Base-by-base conservation (phyloP, 2,797 vertebrate genomes). In the Kryptolebias ocellatus region DNA sequence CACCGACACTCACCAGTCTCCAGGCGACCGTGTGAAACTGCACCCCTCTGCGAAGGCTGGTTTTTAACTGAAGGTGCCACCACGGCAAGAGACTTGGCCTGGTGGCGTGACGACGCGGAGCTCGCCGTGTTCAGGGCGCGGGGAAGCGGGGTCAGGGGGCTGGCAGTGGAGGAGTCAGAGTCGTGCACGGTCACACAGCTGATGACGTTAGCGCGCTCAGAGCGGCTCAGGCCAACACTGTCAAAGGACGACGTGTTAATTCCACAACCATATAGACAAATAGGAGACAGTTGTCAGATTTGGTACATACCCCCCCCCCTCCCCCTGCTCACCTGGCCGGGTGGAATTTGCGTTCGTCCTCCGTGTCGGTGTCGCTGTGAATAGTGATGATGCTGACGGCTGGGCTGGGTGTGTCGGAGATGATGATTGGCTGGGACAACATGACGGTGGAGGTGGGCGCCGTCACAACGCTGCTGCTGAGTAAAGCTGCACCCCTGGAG, bases 181-280 rank as follows among this genome's bases (percentile, higher is more conserved):
- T 99, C 98, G 3, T 98, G 98, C 63, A 99, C 96, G 0, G 98
- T 99, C 70, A 99, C 96, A 17, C 98, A 99, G 93, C 97, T 99
- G 94, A 99, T 98, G 46, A 99, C 98, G 2, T 99, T 98, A 20
- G 97, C 95, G 79, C 98, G 94, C 80, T 98, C 59, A 18, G 53
- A 56, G 11, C 60, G 95, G 88, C 96, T 96, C 89, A 95, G 80
- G 39, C 92, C 90, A 76, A 94, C 90, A 70, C 96, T 98, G 37
- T 1, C 27, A 63, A 66, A 18, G 72, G 24, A 80, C 28, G 42
- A 47, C 0, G 7, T 0, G 29, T 70, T 15, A 67, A 29, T 60
- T 64, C n/a, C 20, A 15, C 2, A 24, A 31, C 42, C 6, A 18
- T 11, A 4, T 31, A 11, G 17, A 45, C 4, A 5, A 54, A 8